Evolutionary conservation across 53 echinoderm and acorn worm genomes (phyloP), one percentile per base, ranked within the genome.

Genomic region (Echinarachnius parma): DNA sequence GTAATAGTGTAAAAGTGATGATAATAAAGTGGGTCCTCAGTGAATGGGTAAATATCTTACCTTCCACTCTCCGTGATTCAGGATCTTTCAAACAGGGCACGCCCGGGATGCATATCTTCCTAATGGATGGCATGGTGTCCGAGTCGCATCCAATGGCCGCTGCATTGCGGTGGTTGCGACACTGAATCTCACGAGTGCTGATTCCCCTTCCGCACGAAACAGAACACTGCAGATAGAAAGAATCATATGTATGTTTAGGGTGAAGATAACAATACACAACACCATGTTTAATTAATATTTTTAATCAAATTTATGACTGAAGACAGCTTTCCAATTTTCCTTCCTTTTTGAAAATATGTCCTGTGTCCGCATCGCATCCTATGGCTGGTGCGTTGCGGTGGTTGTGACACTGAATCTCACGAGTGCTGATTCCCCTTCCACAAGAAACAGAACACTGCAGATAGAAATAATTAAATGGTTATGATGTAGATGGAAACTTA

Each of bases 361-460:
- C n/a, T n/a, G 62, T 62, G 18, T 42, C 44, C 5, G 54, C 53
- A 49, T 77, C 81, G 68, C 92, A 87, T 2, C 92, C 92, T 29
- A 48, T 44, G 24, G 72, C 78, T 3, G 70, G 32, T 14, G 59
- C 21, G 24, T 80, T 75, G 18, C 48, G 55, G 44, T 81, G 72
- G 36, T 92, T 78, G 1, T 61, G 77, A 65, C 92, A 92, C 27
- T 63, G 31, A 9, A 92, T 84, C 1, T 66, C 48, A 5, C 92
- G 48, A 10, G 60, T 65, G 16, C 46, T 77, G 28, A 48, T 59
- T 5, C 92, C 92, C 37, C 59, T 80, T 9, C 87, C 92, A 78
- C 92, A 92, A 2, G 87, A 78, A 29, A 79, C 92, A 14, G 87
- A 84, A 37, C 92, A 87, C 92, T 92, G 75, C n/a, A 46, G 7